Base-by-base conservation (phyloP, 2,888 invertebrate species). In the Meganola albula region DNA sequence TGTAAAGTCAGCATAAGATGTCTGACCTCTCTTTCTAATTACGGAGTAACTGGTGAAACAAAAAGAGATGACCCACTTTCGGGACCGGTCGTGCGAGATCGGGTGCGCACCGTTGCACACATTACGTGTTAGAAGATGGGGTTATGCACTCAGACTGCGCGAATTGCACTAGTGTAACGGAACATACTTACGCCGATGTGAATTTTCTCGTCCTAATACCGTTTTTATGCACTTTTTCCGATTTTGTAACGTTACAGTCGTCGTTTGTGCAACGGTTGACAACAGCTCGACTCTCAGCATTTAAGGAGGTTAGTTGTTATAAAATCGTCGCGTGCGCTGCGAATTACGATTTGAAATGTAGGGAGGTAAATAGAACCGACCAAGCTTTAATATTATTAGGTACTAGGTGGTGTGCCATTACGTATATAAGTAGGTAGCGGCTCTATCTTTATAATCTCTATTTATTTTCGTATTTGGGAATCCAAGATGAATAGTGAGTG, bases 31-130 rank as follows among this genome's bases (percentile, higher is more conserved):
- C 75, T 74, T 71, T 82, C 82, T 83, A 79, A 84, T 86, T 87
- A 80, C 82, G 74, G 83, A 77, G 82, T 78, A 78, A 62, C 66
- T 74, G 73, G 74, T 77, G 74, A 74, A 86, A 84, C 83, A 86
- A 86, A 86, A 87, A 86, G 84, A 83, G 82, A 85, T 83, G 84
- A 75, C 87, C 86, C 63, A 86, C 74, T 78, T 87, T 77, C 67
- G 58, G 64, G 74, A 83, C 84, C 83, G 84, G 85, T 83, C 78
- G 80, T 71, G 73, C 79, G 74, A 78, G 84, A 83, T 84, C 77
- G 77, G 75, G 79, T 65, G 74, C 75, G 75, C 79, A 74, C 80
- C 82, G 84, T 77, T 82, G 80, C 79, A 74, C 77, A 72, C 69
- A 76, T 82, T 82, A 82, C 83, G 78, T 79, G 76, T 74, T 78